Base-by-base conservation (phyloP, 2,113 vertebrate genomes). In the Asarcornis scutulata region DNA sequence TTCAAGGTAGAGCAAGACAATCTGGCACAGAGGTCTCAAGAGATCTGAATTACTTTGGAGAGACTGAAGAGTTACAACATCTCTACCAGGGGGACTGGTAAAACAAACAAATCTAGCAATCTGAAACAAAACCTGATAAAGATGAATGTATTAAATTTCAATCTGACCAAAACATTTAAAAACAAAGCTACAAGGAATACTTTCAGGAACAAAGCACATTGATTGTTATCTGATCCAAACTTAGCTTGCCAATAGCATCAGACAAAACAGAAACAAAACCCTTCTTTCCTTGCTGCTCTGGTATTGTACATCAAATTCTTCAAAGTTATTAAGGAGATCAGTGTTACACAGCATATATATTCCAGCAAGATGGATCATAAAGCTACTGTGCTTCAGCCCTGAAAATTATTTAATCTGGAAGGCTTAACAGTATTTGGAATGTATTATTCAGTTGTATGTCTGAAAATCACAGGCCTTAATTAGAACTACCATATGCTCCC, bases 401-500 rank as follows among this genome's bases (percentile, higher is more conserved):
- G 77, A 56, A 86, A 90, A 82, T 46, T 44, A 73, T 96, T 94
- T 91, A 86, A 86, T 92, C 81, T 93, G 73, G 74, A 95, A 96
- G 66, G 32, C 29, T 79, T 81, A 72, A 77, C 60, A 82, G 34
- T 44, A 75, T 64, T 95, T 95, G 48, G 32, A 89, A 95, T 84
- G 60, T 52, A 95, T 94, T 95, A 92, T 95, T 95, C 93, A 91
- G 89, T 60, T 91, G 11, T 36, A 86, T 87, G 83, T 89, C 89
- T 95, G 74, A 89, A 95, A 94, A 96, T 91, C 84, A 91, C 40
- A 44, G 64, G 83, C 73, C 94, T 88, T 92, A 93, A 96, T 95
- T 94, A 94, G 94, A 92, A 95, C 68, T 84, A 81, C 84, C 93
- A 92, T 95, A 95, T 95, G 96, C 13, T 96, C 46, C 62, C 74